Evolutionary conservation across 2,797 vertebrate species (phyloP).

Genomic region (Cryptoprocta ferox): DNA sequence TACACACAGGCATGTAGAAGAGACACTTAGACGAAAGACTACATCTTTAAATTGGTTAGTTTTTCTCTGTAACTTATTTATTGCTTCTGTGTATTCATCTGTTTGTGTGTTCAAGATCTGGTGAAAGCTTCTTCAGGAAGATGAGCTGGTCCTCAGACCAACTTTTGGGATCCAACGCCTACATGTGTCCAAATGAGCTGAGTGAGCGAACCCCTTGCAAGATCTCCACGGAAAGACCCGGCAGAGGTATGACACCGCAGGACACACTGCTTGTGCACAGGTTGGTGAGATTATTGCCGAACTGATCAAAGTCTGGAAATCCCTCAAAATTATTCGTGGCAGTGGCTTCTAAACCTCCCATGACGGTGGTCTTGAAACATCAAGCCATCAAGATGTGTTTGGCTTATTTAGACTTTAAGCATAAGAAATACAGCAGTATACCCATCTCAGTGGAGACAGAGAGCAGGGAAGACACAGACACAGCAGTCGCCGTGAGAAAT

Average conservation of each 20-base stretch:
- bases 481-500: neutral
- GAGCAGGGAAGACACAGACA: neutral
- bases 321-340: neutral
- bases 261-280: neutral
- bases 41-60: neutral
- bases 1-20: neutral
- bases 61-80: neutral
- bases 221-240: neutral
- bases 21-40: neutral
- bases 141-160: neutral
- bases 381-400: neutral
- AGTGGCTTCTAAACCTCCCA: neutral
- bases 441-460: neutral
- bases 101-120: neutral
- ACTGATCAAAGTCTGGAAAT: neutral
- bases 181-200: neutral
- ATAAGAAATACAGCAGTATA: neutral
- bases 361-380: neutral
- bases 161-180: neutral
- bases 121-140: neutral
- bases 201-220: neutral
- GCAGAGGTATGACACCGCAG: neutral
- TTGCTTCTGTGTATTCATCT: neutral
- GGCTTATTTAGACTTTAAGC: neutral
- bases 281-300: neutral